phyloP scores from a whole-genome alignment of 2,797 vertebrate genomes.

The Phaenicophaeus curvirostris region DNA sequence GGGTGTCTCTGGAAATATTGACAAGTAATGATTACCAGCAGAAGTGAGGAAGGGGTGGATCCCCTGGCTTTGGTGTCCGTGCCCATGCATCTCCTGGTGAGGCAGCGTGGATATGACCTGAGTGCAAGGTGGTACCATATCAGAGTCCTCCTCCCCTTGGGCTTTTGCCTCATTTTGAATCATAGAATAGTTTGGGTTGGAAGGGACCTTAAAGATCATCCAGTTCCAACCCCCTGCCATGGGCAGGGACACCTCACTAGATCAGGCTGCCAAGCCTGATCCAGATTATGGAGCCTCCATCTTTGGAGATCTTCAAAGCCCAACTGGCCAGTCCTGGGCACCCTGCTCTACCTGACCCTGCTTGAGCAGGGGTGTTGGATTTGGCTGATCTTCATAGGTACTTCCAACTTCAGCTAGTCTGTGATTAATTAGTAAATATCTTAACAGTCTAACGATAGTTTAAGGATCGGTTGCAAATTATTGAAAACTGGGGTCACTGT shows the following conservation, averaged over 20 bases:
- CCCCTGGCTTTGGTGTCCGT: accelerated
- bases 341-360: not conserved
- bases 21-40: not conserved
- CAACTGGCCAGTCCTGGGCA: not conserved
- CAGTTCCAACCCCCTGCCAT: no score
- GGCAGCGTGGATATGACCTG: not conserved
- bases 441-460: not conserved
- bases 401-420: not conserved
- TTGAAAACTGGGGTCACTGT: not conserved
- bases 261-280: no score
- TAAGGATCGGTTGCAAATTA: not conserved
- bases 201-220: no score
- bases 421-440: not conserved
- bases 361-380: not conserved
- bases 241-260: no score
- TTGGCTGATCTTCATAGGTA: not conserved
- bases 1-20: not conserved
- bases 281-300: not conserved
- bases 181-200: no score
- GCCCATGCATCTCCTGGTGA: not conserved
- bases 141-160: not conserved
- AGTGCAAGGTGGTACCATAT: not conserved
- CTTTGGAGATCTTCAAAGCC: not conserved
- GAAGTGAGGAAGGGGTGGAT: not conserved
- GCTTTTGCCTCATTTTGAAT: not conserved